These are phyloP conservation scores for Drosophila ironensis DNA, from an alignment of 1,140 invertebrate species.

Conservation along the genomic window DNA sequence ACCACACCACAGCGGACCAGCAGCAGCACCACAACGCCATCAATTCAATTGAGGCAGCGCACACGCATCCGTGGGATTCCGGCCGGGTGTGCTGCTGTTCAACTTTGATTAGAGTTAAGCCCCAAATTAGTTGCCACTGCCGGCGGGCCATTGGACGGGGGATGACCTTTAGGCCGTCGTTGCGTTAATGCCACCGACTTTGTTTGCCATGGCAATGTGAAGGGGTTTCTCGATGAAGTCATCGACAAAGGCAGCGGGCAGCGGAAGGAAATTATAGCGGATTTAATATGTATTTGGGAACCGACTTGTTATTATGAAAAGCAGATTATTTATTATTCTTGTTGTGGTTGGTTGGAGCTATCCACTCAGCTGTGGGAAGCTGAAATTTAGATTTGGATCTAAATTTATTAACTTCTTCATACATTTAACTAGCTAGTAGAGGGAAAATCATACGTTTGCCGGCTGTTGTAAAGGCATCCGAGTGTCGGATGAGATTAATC, in stretches of 20 bases:
- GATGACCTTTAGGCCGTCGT: conserved; percentile 28
- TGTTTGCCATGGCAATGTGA: not conserved
- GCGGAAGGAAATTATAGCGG: no score
- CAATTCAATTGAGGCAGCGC: conserved; percentile 18
- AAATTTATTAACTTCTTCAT: no score
- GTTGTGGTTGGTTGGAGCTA: no score
- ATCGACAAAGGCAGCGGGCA: not conserved
- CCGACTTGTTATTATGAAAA: no score
- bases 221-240: conserved; percentile 20
- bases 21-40: not conserved
- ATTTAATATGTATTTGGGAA: no score
- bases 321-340: no score
- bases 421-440: no score
- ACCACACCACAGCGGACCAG: no score
- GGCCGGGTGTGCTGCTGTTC: conserved; percentile 39
- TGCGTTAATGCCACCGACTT: conserved; percentile 11
- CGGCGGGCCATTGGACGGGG: conserved; percentile 21
- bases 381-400: no score
- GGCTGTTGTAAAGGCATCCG: conserved; percentile 13
- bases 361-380: no score
- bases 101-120: conserved; percentile 76
- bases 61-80: conserved; percentile 48
- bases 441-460: no score
- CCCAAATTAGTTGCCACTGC: conserved; percentile 67
- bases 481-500: not conserved